phyloP scores from a whole-genome alignment of 2,113 vertebrate species.

The Calypte anna region DNA sequence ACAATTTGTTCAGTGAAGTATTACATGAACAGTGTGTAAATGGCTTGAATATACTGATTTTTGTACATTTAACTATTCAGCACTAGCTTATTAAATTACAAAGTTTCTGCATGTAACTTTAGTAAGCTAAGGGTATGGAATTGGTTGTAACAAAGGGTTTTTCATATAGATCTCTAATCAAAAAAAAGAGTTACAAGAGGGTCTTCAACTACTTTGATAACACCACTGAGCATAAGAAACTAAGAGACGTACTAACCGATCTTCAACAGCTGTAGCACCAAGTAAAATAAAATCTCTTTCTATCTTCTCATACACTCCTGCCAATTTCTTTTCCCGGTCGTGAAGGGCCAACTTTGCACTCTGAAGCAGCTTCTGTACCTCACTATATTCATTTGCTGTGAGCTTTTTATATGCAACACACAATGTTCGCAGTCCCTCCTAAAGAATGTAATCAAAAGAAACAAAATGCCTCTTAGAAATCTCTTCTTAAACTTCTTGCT shows the following conservation, averaged over 20 bases:
- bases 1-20: background rate
- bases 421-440: conserved; percentile 94
- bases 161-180: background rate
- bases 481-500: background rate
- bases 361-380: conserved; percentile 77
- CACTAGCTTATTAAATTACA: background rate
- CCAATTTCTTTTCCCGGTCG: conserved; percentile 90
- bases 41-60: background rate
- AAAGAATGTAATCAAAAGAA: background rate
- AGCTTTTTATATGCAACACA: conserved; percentile 93
- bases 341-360: conserved; percentile 88
- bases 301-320: conserved; percentile 90
- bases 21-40: background rate
- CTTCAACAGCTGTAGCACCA: conserved; percentile 96
- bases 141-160: background rate
- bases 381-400: conserved; percentile 79
- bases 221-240: background rate
- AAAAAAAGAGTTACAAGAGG: background rate
- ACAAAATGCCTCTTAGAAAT: background rate
- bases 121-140: background rate
- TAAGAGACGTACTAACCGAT: conserved; percentile 80
- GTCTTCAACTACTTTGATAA: background rate
- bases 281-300: conserved; percentile 91
- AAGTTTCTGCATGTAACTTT: background rate
- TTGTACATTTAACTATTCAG: background rate